A percentile compares a stretch with the other conserved stretches of the same genome.
phyloP scores from a whole-genome alignment of 2,113 vertebrate genomes.

The Seriola rivoliana region DNA sequence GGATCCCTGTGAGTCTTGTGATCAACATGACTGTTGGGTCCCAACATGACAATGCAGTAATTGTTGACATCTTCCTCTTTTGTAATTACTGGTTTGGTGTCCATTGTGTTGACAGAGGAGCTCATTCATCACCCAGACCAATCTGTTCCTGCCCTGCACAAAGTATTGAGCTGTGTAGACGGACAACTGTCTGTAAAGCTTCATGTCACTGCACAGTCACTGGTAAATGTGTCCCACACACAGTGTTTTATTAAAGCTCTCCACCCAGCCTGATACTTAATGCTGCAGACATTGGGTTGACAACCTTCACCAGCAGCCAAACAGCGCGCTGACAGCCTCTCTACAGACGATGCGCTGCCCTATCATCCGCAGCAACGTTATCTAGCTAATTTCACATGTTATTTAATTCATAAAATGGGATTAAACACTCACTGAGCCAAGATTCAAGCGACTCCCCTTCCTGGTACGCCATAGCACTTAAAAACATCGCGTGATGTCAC shows the following conservation, averaged over 20 bases:
- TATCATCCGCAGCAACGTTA: neutral
- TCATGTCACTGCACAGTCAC: conserved; percentile 8
- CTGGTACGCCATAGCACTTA: conserved; percentile 91
- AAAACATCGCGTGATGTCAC: conserved; percentile 75
- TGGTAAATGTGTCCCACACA: neutral
- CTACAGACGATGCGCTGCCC: neutral
- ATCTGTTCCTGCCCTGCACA: neutral
- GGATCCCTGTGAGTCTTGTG: neutral
- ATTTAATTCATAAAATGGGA: conserved; percentile 61
- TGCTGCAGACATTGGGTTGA: conserved; percentile 24
- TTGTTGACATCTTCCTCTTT: conserved; percentile 15
- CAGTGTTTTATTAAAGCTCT: conserved; percentile 37
- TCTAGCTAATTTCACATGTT: neutral
- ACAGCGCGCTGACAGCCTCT: conserved; percentile 13
- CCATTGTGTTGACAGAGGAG: conserved; percentile 21
- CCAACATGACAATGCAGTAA: conserved; percentile 31
- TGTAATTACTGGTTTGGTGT: neutral
- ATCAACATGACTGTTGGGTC: conserved; percentile 12
- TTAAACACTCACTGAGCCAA: conserved; percentile 94
- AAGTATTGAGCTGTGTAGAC: neutral
- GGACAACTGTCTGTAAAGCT: neutral
- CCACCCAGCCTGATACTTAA: conserved; percentile 53
- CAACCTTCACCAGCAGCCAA: conserved; percentile 3
- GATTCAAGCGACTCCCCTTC: conserved; percentile 96
- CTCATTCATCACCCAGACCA: conserved; percentile 6